These are phyloP conservation scores for Echiichthys vipera DNA, from an alignment of 2,797 vertebrate genomes.

Conservation along the genomic window DNA sequence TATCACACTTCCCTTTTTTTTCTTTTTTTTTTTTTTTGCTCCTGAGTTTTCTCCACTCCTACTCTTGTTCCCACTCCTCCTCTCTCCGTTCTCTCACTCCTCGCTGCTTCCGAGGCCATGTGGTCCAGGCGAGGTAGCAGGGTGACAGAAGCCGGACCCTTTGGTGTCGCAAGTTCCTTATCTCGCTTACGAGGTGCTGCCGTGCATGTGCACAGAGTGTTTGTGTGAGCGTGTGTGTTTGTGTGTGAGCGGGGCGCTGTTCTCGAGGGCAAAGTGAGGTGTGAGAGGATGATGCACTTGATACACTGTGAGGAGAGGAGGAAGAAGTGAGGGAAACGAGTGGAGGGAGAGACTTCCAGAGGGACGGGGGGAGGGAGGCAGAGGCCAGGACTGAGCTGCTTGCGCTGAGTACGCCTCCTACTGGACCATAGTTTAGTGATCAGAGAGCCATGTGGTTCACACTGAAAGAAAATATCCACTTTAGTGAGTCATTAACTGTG, in stretches of 20 bases:
- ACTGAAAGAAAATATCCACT: background rate
- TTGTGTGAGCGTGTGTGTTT: constrained; percentile 38
- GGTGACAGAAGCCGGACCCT: constrained; percentile 81
- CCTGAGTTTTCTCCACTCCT: constrained; percentile 65
- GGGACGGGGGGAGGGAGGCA: constrained; percentile 38
- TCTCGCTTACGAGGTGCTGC: constrained; percentile 78
- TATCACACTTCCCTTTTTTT: constrained; percentile 68
- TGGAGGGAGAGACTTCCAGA: constrained; percentile 57
- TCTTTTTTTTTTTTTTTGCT: constrained; percentile 42
- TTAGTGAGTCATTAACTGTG: constrained; percentile 13
- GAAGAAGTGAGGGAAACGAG: constrained; percentile 69
- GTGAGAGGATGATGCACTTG: constrained; percentile 86
- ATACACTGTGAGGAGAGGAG: constrained; percentile 80
- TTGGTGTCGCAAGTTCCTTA: constrained; percentile 79
- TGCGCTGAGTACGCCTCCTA: constrained; percentile 75
- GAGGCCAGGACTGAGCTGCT: constrained; percentile 56
- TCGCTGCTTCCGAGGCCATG: constrained; percentile 71
- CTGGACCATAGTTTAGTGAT: constrained; percentile 63
- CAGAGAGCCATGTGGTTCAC: constrained; percentile 24
- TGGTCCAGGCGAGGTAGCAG: constrained; percentile 76
- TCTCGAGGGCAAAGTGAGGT: constrained; percentile 86
- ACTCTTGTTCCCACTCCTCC: constrained; percentile 72
- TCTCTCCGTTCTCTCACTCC: constrained; percentile 61
- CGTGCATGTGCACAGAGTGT: constrained; percentile 50
- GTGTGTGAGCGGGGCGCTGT: constrained; percentile 61